Base-by-base conservation (phyloP, 2,113 vertebrate species). In the Bufo gargarizans region DNA sequence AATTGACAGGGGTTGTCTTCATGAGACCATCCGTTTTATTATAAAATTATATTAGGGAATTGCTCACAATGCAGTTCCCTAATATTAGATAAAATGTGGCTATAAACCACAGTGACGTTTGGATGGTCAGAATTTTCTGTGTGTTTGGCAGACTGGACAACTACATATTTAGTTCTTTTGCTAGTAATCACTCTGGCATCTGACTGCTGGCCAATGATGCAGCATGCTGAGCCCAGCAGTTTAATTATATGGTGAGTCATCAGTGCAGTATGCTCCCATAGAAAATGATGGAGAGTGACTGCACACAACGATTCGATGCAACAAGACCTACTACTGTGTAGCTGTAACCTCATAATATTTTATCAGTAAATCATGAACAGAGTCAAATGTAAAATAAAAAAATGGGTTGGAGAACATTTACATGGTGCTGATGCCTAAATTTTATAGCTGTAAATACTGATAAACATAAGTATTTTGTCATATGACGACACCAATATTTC, bases 231-330 rank as follows among this genome's bases (percentile, higher is more conserved):
- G 67, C 14, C n/a, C 67, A 71, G 67, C 67, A 71, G 10, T 71
- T 71, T 22, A 71, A 71, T 71, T 71, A 71, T 71, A 71, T 43
- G 67, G n/a, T 71, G 67, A 71, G 67, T 71, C 67, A 71, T 71
- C 67, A 43, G 67, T 43, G 67, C 4, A 43, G 6, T 71, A 22
- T 3, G 67, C 67, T 71, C 22, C n/a, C 43, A 71, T 71, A 71
- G 67, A 71, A 71, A 71, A 71, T 14, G 12, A 71, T 71, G 22
- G n/a, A 71, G 67, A 69, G 8, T 33, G 67, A 43, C 22, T 71
- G 67, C 20, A 67, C 20, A 67, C 8, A 61, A 19, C 19, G n/a
- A 67, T 33, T 14, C 65, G 20, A 63, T 20, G 19, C 56, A 19
- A 63, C 61, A 22, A 22, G n/a, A 22, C 17, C 20, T 63, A 65